A percentile compares a stretch with the other conserved stretches of the same genome.
Evolutionary conservation across 2,888 invertebrate species (phyloP).

Genomic region (Anticlea derivata): DNA sequence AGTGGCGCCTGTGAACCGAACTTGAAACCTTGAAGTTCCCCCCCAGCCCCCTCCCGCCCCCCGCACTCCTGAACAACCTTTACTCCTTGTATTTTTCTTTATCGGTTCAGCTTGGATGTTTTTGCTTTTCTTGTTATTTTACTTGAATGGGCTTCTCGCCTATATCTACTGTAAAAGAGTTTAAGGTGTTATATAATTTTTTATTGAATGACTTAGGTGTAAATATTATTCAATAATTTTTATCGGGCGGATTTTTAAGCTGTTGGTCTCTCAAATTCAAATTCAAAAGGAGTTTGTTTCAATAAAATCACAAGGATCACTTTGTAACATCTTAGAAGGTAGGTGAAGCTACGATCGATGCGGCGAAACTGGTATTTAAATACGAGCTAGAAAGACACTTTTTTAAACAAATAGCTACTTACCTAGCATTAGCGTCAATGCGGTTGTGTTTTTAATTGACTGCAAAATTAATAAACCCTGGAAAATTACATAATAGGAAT

Average conservation of each 20-base stretch:
- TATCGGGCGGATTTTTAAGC: too few species aligned
- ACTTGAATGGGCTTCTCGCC: neutral
- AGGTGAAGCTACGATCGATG: too few species aligned
- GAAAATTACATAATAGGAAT: slow-evolving; percentile 9
- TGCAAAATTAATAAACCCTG: neutral
- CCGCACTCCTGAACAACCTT: slow-evolving; percentile 50
- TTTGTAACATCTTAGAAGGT: too few species aligned
- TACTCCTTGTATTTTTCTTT: slow-evolving; percentile 51
- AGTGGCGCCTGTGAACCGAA: slow-evolving; percentile 62
- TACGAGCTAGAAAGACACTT: neutral
- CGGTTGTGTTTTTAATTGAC: neutral
- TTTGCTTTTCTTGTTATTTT: slow-evolving; percentile 24
- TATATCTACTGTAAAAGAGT: neutral
- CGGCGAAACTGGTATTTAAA: too few species aligned
- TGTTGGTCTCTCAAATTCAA: too few species aligned
- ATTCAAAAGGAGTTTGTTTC: too few species aligned
- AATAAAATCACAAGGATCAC: too few species aligned
- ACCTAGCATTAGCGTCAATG: too few species aligned
- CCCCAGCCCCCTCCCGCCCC: slow-evolving; percentile 34
- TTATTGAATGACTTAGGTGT: too few species aligned
- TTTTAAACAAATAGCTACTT: too few species aligned
- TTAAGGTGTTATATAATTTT: too few species aligned
- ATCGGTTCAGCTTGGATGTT: slow-evolving; percentile 31
- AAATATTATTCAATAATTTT: too few species aligned
- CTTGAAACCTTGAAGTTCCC: slow-evolving; percentile 57